Conservation (phyloP, 2,888 invertebrate species). For the Diachrysia chrysitis region DNA sequence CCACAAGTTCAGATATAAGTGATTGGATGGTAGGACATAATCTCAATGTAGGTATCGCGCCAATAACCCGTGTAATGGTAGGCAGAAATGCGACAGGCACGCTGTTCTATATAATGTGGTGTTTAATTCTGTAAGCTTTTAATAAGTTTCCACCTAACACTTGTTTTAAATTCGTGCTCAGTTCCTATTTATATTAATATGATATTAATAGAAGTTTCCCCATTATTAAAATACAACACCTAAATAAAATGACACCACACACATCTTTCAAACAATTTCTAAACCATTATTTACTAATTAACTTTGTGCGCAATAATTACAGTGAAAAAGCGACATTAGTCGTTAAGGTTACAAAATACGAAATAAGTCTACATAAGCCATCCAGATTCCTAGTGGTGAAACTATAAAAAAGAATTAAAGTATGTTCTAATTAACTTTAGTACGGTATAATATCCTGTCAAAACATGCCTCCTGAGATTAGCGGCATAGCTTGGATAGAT, state of each 20-base stretch:
- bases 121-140: background rate
- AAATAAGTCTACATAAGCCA: background rate
- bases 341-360: background rate
- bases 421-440: slow-evolving; percentile 41
- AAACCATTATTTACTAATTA: too few relatives aligned
- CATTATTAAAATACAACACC: too few relatives aligned
- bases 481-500: slow-evolving; percentile 74
- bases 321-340: too few relatives aligned
- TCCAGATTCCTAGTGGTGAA: slow-evolving; percentile 13
- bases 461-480: slow-evolving; percentile 67
- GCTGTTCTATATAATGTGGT: background rate
- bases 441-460: slow-evolving; percentile 62
- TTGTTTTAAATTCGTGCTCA: too few relatives aligned
- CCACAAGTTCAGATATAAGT: slow-evolving; percentile 34
- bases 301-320: too few relatives aligned
- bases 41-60: background rate
- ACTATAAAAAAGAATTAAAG: slow-evolving; percentile 30
- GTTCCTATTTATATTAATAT: too few relatives aligned
- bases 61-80: background rate
- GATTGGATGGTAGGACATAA: slow-evolving; percentile 10
- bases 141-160: background rate
- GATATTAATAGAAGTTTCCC: too few relatives aligned
- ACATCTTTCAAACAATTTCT: too few relatives aligned
- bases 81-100: background rate
- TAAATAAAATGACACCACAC: too few relatives aligned